phyloP scores from a whole-genome alignment of 2,113 vertebrate genomes.

The Triplophysa dalaica region DNA sequence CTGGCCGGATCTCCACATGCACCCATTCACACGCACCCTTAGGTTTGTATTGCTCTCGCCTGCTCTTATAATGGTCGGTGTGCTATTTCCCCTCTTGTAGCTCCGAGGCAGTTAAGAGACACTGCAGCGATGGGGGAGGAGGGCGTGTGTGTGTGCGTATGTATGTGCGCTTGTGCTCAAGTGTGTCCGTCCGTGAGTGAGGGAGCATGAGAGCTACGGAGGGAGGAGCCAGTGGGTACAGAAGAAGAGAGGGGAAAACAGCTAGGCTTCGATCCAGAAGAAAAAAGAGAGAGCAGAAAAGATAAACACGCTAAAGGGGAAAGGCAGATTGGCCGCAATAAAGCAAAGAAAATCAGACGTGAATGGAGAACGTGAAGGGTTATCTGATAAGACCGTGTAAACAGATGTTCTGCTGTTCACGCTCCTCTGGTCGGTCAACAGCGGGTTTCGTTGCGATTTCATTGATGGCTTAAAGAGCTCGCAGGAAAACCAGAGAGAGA shows the following conservation, averaged over 20 bases:
- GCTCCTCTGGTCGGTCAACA: conserved; percentile 49
- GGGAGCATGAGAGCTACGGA: conserved; percentile 51
- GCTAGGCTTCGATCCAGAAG: conserved; percentile 45
- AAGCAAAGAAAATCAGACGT: conserved; percentile 43
- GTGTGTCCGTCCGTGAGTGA: conserved; percentile 63
- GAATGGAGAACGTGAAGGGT: conserved; percentile 29
- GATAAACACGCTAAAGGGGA: conserved; percentile 35
- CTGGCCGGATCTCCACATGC: conserved; percentile 48
- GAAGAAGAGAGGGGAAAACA: conserved; percentile 49
- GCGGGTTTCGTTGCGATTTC: conserved; percentile 71
- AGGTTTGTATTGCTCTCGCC: conserved; percentile 37
- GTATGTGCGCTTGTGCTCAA: conserved; percentile 63
- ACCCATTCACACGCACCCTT: conserved; percentile 24
- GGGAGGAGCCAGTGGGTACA: conserved; percentile 71
- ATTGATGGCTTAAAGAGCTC: conserved; percentile 75
- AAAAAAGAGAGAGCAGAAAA: conserved; percentile 51
- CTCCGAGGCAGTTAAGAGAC: conserved; percentile 79
- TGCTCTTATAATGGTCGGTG: conserved; percentile 67
- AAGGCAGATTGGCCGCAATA: not conserved
- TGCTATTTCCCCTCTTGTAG: conserved; percentile 76
- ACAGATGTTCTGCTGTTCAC: conserved; percentile 28
- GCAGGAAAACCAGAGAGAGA: conserved; percentile 56
- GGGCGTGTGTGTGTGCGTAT: conserved; percentile 73
- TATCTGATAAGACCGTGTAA: conserved; percentile 7
- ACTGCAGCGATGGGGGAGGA: conserved; percentile 81